Base-by-base conservation (phyloP, 2,888 invertebrate species). In the Fabriciana adippe region DNA sequence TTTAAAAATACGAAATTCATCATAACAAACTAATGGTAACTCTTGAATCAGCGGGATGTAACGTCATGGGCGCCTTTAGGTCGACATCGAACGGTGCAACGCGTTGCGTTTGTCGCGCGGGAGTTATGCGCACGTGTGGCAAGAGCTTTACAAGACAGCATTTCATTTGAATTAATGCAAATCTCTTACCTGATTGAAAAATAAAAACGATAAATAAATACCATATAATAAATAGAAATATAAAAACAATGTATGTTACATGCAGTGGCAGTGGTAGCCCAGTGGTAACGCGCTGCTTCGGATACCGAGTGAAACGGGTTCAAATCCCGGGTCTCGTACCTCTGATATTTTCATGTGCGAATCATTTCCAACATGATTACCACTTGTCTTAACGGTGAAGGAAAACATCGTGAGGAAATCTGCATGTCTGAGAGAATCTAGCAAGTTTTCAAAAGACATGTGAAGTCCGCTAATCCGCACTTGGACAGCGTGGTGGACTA, bases 141-240 rank as follows among this genome's bases (percentile, higher is more conserved):
- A 92, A 73, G 16, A 91, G 68, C 50, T 84, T 79, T 16, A 86
- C 78, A 2, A 92, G 79, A 68, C 90, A 91, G 62, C 87, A 87
- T 74, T 92, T 92, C 92, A 92, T 92, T 74, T 92, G 92, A 69
- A 91, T 88, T 76, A 87, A 76, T 0, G 92, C 92, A 79, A 92
- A 92, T 45, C 92, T 82, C 76, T 91, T 92, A 48, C 92, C 92
- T 92, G 83, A 0, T 73, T 0, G 13, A 0, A 18, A 13, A 48
- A 16, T 6, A 71, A 55, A 60, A 62, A 21, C 45, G 15, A 47
- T 41, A 47, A 50, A 56, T 55, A 35, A 5, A 50, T 55, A 51
- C 6, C 2, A 21, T 31, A 31, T 57, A 3, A 14, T 51, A 18
- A 18, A 18, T 21, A 18, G 2, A 53, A 3, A 53, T 16, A 21